Evolutionary conservation across 2,113 vertebrate genomes (phyloP).

Genomic region (Semicossyphus pulcher): DNA sequence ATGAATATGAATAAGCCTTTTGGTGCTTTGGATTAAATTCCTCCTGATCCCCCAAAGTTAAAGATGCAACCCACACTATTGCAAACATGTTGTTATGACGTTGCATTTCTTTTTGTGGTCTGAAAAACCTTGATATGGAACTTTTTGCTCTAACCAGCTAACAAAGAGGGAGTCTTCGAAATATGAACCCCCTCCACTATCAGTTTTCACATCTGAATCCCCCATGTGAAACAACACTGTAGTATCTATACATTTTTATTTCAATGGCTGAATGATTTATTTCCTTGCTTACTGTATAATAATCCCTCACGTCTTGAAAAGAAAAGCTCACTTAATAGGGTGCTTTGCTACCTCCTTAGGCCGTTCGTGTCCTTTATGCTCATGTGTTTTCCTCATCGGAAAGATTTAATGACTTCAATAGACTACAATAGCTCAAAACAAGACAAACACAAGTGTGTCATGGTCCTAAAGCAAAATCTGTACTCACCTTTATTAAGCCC

Average conservation of each 20-base stretch:
- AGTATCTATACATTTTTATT: conserved; percentile 41
- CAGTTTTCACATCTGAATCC: conserved; percentile 50
- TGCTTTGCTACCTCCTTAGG: conserved; percentile 60
- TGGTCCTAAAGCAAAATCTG: conserved; percentile 52
- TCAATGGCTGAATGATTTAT: conserved; percentile 62
- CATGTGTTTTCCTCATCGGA: conserved; percentile 6
- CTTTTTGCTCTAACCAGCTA: conserved; percentile 28
- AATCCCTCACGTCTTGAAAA: conserved; percentile 45
- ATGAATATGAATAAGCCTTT: conserved; percentile 56
- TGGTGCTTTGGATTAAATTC: conserved; percentile 50
- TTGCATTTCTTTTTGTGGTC: conserved; percentile 41
- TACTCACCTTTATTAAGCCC: neutral
- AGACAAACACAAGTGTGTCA: conserved; percentile 38
- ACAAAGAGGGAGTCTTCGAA: conserved; percentile 56
- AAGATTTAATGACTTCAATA: conserved; percentile 57
- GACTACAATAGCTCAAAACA: conserved; percentile 51
- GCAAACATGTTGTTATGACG: conserved; percentile 46
- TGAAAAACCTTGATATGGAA: conserved; percentile 50
- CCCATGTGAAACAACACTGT: conserved; percentile 32
- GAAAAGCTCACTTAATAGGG: conserved; percentile 56
- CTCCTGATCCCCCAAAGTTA: conserved; percentile 43
- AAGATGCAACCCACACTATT: conserved; percentile 27
- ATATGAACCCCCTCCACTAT: conserved; percentile 59
- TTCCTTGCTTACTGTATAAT: conserved; percentile 43
- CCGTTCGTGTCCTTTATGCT: conserved; percentile 34